Percentiles rank a stretch among this genome's conserved stretches.
These are phyloP conservation scores for Drosophila elegans DNA, from an alignment of 1,140 invertebrate species.

Conservation along the genomic window DNA sequence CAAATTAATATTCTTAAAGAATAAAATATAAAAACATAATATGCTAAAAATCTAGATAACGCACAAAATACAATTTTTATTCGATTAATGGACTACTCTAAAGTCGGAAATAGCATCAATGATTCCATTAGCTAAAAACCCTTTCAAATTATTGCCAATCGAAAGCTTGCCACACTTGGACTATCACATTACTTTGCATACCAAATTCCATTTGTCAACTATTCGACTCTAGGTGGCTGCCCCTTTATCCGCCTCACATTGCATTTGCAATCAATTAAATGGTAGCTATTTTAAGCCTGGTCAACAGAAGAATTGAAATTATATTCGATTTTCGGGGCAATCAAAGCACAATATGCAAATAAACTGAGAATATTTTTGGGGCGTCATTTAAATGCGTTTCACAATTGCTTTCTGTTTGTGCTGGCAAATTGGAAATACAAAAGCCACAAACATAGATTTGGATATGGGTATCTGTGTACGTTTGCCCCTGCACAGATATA, in stretches of 20 bases:
- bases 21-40: too few relatives aligned
- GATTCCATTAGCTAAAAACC: conserved; percentile 11
- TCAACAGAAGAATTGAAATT: conserved; percentile 44
- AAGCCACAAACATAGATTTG: conserved; percentile 54
- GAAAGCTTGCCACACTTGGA: conserved; percentile 22
- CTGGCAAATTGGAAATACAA: conserved; percentile 54
- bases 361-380: conserved; percentile 50
- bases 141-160: conserved; percentile 22
- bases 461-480: conserved; percentile 19
- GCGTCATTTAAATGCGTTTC: conserved; percentile 69
- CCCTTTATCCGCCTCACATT: conserved; percentile 8
- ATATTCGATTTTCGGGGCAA: conserved; percentile 43
- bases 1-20: too few relatives aligned
- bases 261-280: conserved; percentile 66
- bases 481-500: neutral
- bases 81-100: neutral
- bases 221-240: conserved; percentile 2
- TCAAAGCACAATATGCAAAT: conserved; percentile 55
- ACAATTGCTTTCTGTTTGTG: conserved; percentile 68
- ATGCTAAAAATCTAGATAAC: neutral
- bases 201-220: conserved; percentile 38
- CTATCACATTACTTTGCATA: conserved; percentile 29
- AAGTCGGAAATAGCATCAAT: neutral
- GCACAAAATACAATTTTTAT: neutral
- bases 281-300: conserved; percentile 29